phyloP scores from a whole-genome alignment of 1,140 invertebrate genomes.

The Agrypnia vestita region DNA sequence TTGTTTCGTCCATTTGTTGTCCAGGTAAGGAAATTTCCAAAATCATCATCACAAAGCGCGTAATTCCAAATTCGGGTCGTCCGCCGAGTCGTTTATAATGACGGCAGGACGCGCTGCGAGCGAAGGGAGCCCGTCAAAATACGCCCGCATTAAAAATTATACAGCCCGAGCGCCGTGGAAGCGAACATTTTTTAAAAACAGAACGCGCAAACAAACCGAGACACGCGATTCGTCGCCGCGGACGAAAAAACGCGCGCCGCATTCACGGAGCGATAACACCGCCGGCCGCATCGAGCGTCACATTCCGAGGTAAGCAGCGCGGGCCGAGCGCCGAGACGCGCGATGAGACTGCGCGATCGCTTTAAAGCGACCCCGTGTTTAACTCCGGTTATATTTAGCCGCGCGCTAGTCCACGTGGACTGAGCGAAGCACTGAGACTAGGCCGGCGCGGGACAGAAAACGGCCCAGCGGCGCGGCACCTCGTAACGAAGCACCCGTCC shows the following conservation, averaged over 20 bases:
- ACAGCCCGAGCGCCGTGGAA: conserved; percentile 6
- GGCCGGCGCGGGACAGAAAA: not conserved
- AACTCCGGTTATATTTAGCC: conserved; percentile 45
- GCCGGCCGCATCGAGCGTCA: conserved; percentile 28
- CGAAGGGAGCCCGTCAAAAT: conserved; percentile 37
- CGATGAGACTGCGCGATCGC: conserved; percentile 43
- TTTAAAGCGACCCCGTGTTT: conserved; percentile 46
- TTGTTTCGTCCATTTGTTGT: too few relatives aligned
- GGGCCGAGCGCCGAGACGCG: conserved; percentile 34
- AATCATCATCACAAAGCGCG: conserved; percentile 13
- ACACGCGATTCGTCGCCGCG: conserved; percentile 44
- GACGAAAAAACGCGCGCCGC: conserved; percentile 20
- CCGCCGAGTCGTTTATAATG: conserved; percentile 8
- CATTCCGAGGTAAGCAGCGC: conserved; percentile 40
- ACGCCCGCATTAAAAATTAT: conserved; percentile 40
- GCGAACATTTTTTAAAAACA: conserved; percentile 42
- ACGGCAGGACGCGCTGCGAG: not conserved
- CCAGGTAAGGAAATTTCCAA: too few relatives aligned
- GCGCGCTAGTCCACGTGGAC: conserved; percentile 39
- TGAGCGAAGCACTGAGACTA: conserved; percentile 8
- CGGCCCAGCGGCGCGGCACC: not conserved
- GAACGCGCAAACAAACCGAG: conserved; percentile 34
- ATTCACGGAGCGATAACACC: conserved; percentile 31
- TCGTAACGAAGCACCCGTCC: not conserved
- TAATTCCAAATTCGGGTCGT: conserved; percentile 18